phyloP scores from a whole-genome alignment of 1,140 invertebrate genomes.

The Schlechtendalia chinensis region DNA sequence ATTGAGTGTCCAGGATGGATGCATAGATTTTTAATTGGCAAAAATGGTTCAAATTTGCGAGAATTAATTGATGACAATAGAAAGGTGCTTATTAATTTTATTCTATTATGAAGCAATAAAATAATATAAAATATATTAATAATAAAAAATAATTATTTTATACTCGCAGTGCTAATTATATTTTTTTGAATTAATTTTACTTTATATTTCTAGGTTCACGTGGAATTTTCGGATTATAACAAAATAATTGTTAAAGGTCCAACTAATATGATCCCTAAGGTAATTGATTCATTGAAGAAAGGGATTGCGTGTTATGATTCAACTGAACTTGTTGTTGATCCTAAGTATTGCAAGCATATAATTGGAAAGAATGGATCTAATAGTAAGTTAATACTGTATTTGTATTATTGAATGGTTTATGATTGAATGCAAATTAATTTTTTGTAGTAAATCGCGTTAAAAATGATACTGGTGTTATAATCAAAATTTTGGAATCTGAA shows the following conservation, averaged over 20 bases:
- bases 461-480: conserved; percentile 84
- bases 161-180: background rate
- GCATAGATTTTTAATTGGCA: conserved; percentile 89
- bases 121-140: too few relatives aligned
- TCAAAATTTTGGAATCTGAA: conserved; percentile 87
- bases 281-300: conserved; percentile 72
- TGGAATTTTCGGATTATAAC: conserved; percentile 88
- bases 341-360: conserved; percentile 93
- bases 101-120: conserved; percentile 89
- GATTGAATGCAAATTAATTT: background rate
- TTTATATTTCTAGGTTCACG: conserved; percentile 63
- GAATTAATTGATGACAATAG: conserved; percentile 93
- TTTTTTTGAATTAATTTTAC: background rate
- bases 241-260: conserved; percentile 95
- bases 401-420: background rate
- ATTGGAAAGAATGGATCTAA: conserved; percentile 94
- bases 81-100: conserved; percentile 92
- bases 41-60: conserved; percentile 89
- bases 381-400: conserved; percentile 60
- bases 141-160: background rate
- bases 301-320: conserved; percentile 71
- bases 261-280: conserved; percentile 88
- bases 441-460: conserved; percentile 85
- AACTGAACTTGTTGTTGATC: conserved; percentile 76
- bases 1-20: conserved; percentile 92